A percentile compares a stretch with the other conserved stretches of the same genome.
Conservation (phyloP, 35 echinoderm and acorn worm species). For the Eucidaris tribuloides region DNA sequence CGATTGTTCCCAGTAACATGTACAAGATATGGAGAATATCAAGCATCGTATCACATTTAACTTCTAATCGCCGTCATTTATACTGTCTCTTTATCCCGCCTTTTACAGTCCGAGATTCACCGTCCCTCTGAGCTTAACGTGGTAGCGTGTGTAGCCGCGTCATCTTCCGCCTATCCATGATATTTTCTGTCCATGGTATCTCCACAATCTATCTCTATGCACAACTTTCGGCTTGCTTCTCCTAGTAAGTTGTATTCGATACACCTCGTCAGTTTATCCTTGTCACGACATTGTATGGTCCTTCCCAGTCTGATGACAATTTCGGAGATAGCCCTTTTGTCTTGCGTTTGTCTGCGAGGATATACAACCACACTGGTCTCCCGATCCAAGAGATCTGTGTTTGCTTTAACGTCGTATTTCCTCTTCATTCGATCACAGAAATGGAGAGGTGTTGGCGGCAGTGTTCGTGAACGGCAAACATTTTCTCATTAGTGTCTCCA, state of each 20-base stretch:
- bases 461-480: not conserved
- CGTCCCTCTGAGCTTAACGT: conserved; percentile 23
- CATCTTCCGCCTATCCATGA: not conserved
- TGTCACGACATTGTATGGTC: conserved; percentile 13
- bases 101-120: no score
- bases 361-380: conserved; percentile 8
- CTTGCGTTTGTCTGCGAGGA: not conserved
- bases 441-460: conserved; percentile 4
- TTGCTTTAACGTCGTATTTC: no score
- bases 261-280: conserved; percentile 24
- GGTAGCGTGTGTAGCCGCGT: no score
- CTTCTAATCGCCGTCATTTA: no score
- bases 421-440: not conserved
- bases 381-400: not conserved
- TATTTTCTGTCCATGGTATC: no score
- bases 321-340: conserved; percentile 30
- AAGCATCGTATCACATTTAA: conserved; percentile 9
- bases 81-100: no score
- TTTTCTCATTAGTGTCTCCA: not conserved
- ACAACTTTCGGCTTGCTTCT: no score
- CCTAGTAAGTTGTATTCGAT: not conserved
- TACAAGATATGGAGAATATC: no score
- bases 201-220: no score
- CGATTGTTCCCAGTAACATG: no score
- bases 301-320: no score